Conservation (phyloP, 2,888 invertebrate species). For the Pachliopta kotzebuea region DNA sequence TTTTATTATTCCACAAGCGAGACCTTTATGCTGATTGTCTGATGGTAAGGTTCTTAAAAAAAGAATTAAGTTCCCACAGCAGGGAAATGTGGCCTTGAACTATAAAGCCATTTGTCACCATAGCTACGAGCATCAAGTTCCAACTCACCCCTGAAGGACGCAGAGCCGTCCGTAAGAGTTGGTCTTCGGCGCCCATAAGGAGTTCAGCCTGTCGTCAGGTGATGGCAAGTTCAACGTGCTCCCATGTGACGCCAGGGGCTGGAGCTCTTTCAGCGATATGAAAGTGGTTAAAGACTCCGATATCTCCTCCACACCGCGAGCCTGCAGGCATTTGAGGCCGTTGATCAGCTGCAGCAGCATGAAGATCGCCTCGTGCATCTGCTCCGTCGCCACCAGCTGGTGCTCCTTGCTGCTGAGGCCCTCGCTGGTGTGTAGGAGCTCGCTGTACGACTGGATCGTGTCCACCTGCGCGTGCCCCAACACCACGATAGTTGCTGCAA, state of each 20-base stretch:
- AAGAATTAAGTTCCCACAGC: no score
- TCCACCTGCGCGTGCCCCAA: constrained; percentile 87
- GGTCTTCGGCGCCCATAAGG: constrained; percentile 72
- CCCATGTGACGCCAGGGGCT: constrained; percentile 46
- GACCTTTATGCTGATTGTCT: no score
- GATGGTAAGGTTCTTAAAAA: no score
- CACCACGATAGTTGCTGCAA: constrained; percentile 88
- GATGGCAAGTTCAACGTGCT: constrained; percentile 51
- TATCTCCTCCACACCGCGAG: constrained; percentile 90
- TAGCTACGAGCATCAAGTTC: no score
- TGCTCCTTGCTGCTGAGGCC: constrained; percentile 64
- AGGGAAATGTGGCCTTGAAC: no score
- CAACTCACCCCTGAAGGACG: constrained; percentile 86
- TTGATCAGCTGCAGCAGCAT: constrained; percentile 90
- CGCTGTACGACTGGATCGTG: constrained; percentile 86
- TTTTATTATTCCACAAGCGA: no score
- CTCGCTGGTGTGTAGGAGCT: constrained; percentile 80
- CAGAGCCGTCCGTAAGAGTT: constrained; percentile 83
- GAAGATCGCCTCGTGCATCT: constrained; percentile 85
- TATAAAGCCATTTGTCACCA: no score
- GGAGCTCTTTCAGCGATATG: constrained; percentile 83
- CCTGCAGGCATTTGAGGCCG: constrained; percentile 90
- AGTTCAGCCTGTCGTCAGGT: constrained; percentile 67
- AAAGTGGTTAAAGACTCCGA: constrained; percentile 86
- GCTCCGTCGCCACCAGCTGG: constrained; percentile 71